Conservation (phyloP, 2,797 vertebrate species). For the Rhabdophis nuchalis region DNA sequence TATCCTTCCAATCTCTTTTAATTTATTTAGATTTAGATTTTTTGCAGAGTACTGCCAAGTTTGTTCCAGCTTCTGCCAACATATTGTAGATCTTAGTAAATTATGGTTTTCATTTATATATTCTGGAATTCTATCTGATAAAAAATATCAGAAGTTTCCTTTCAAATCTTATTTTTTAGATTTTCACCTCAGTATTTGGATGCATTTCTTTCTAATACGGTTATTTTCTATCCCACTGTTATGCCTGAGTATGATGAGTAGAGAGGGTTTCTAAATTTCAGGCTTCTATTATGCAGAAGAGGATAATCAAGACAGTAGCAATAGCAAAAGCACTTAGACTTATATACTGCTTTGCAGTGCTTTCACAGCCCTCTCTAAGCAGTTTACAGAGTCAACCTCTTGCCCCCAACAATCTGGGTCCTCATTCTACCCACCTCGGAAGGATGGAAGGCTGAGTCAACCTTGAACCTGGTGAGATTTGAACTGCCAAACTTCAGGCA, state of each 20-base stretch:
- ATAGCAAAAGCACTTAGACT: neutral
- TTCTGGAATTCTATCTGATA: neutral
- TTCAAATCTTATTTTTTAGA: neutral
- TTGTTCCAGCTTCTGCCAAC: neutral
- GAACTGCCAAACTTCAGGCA: too few relatives aligned
- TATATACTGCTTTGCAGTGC: too few relatives aligned
- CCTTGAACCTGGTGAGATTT: too few relatives aligned
- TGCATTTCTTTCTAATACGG: neutral
- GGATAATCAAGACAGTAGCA: neutral
- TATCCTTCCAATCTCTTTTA: neutral
- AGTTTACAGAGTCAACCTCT: too few relatives aligned
- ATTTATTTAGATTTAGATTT: too few relatives aligned
- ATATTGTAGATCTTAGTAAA: neutral
- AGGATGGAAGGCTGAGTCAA: too few relatives aligned
- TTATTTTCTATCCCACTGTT: neutral
- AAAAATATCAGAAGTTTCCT: neutral
- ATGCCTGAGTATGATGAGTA: neutral
- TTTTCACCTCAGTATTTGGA: neutral
- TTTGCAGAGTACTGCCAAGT: neutral
- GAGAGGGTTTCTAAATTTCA: neutral
- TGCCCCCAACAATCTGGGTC: too few relatives aligned
- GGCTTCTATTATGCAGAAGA: neutral
- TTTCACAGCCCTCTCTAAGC: too few relatives aligned
- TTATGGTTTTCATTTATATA: neutral
- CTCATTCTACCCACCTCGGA: too few relatives aligned